A percentile compares a stretch with the other conserved stretches of the same genome.
These are phyloP conservation scores for Gobio occitaniae DNA, from an alignment of 2,797 vertebrate genomes.

Conservation along the genomic window DNA sequence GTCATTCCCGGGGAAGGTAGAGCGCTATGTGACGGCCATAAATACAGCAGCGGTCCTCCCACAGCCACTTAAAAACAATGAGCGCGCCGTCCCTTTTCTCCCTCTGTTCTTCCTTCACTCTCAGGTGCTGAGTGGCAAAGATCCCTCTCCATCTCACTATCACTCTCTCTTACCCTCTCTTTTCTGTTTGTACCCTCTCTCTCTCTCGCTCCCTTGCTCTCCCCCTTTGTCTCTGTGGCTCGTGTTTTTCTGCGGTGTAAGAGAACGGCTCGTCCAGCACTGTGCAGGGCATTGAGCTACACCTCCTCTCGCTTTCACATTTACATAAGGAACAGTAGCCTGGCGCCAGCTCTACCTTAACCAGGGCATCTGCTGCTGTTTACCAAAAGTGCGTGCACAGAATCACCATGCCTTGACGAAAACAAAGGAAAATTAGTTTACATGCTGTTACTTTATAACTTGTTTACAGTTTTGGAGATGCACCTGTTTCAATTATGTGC, in stretches of 20 bases:
- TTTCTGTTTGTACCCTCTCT: conserved; percentile 40
- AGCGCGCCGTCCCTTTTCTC: conserved; percentile 33
- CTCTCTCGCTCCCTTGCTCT: conserved; percentile 59
- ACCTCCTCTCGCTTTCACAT: conserved; percentile 18
- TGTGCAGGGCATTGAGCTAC: conserved; percentile 45
- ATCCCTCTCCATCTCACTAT: conserved; percentile 32
- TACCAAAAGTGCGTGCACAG: conserved; percentile 22
- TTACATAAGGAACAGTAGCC: conserved; percentile 47
- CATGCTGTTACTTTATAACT: neutral
- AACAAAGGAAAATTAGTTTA: conserved; percentile 31
- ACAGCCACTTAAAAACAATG: conserved; percentile 58
- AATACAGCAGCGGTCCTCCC: conserved; percentile 35
- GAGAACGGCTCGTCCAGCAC: conserved; percentile 64
- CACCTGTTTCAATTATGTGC: conserved; percentile 5
- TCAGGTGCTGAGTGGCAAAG: conserved; percentile 23
- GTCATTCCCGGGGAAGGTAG: conserved; percentile 19
- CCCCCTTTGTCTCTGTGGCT: conserved; percentile 70
- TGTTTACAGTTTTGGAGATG: neutral
- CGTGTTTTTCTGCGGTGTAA: conserved; percentile 61
- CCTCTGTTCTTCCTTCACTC: conserved; percentile 30
- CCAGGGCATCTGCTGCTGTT: conserved; percentile 52
- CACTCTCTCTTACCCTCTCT: conserved; percentile 56
- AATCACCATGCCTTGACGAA: conserved; percentile 4
- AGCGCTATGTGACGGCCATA: conserved; percentile 43
- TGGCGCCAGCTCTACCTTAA: conserved; percentile 38